Percentiles rank a stretch among this genome's conserved stretches.
phyloP scores from a whole-genome alignment of 2,797 vertebrate species.

The Glyptemys insculpta region DNA sequence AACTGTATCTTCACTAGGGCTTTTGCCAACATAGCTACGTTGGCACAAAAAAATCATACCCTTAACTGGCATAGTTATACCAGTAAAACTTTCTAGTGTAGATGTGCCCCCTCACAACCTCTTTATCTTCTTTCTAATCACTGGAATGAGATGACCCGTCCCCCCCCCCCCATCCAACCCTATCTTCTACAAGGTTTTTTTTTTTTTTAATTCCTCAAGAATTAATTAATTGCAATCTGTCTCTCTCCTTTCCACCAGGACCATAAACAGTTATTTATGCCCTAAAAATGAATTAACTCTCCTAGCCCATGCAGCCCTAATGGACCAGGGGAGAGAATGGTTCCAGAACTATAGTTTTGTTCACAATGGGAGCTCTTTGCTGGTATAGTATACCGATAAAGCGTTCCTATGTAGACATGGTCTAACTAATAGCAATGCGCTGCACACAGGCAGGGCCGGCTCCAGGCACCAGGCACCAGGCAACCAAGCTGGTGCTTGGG shows the following conservation, averaged over 20 bases:
- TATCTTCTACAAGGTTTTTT: background rate
- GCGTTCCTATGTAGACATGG: no score
- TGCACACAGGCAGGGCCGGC: no score
- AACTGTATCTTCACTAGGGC: background rate
- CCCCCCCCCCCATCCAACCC: background rate
- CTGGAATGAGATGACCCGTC: background rate
- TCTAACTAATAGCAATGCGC: background rate
- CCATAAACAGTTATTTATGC: background rate
- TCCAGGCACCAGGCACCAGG: no score
- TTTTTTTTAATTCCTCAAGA: background rate
- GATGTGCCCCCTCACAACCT: background rate
- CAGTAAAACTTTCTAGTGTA: background rate
- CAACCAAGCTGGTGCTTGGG: no score
- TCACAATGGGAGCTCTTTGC: background rate
- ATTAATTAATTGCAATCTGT: background rate
- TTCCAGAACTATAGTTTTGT: background rate
- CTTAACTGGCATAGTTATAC: background rate
- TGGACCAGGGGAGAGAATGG: background rate
- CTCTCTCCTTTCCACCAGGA: background rate
- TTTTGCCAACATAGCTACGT: background rate
- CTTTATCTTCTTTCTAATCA: background rate
- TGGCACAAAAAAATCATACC: background rate
- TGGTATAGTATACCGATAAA: background rate
- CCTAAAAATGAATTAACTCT: background rate
- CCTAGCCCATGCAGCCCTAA: background rate